Conservation (phyloP, 2,888 invertebrate genomes). For the Tillus elongatus region DNA sequence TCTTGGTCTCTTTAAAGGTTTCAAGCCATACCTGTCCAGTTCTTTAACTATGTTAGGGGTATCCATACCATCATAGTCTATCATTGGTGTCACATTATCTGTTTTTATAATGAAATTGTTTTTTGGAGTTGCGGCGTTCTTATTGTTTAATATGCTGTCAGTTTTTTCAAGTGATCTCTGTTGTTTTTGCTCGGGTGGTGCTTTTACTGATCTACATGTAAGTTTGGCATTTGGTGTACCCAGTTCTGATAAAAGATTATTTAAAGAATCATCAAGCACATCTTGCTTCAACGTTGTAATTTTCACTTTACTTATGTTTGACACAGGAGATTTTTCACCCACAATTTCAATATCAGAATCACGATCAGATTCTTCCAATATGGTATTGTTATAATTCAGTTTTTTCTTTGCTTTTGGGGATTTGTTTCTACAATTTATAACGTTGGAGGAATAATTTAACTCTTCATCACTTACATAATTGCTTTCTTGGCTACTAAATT, state of each 20-base stretch:
- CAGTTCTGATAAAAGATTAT: background rate
- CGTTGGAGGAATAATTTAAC: constrained; percentile 48
- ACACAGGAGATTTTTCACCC: background rate
- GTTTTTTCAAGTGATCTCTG: background rate
- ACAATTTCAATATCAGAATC: constrained; percentile 6
- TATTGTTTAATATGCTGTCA: background rate
- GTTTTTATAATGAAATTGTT: constrained; percentile 45
- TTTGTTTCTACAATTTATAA: background rate
- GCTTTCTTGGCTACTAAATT: constrained; percentile 19
- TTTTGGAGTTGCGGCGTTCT: constrained; percentile 18
- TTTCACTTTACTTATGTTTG: background rate
- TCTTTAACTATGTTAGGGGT: constrained; percentile 50
- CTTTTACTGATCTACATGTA: background rate
- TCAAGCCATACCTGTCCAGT: constrained; percentile 56
- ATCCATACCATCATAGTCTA: constrained; percentile 49
- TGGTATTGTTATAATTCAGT: constrained; percentile 8
- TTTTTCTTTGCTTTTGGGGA: constrained; percentile 9
- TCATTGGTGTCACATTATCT: constrained; percentile 49
- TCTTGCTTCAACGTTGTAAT: background rate
- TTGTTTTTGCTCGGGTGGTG: background rate
- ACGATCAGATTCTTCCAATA: too few relatives aligned
- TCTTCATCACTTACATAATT: constrained; percentile 48
- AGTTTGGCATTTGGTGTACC: background rate
- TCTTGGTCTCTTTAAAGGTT: constrained; percentile 51
- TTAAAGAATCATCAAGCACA: constrained; percentile 15